Evolutionary conservation across 2,888 invertebrate species (phyloP), one percentile per base, ranked within the genome.

Genomic region (Brachycybe producta): DNA sequence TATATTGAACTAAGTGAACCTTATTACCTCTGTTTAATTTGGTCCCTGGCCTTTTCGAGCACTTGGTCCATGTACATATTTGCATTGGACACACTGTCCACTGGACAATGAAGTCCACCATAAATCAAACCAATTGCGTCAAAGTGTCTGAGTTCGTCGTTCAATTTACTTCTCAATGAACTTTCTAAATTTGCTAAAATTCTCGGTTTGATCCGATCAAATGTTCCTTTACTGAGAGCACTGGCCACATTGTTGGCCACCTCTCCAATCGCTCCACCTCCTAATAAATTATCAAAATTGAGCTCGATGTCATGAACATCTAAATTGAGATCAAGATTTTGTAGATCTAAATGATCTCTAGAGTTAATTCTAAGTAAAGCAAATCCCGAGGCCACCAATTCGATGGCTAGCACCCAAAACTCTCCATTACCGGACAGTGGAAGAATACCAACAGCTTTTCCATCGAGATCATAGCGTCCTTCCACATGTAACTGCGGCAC

Each of bases 361-460:
- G 44, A 36, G 19, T 32, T 30, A 41, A 42, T 42, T 26, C 36
- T 30, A 17, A 53, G 44, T 8, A 30, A 21, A 17, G 53, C 53
- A 24, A 27, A 24, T 1, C 53, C 53, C 13, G 53, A 44, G 17
- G 50, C 50, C 32, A 46, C 43, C 15, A 53, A 24, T 23, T 46
- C 36, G 19, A 23, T 19, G 21, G 53, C 53, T 11, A 26, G 2
- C 30, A 53, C 53, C 56, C 49, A 40, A 50, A 58, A 58, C 19
- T 50, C 39, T 28, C 59, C 59, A n/a, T 21, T n/a, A 17, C 59
- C 59, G 19, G 52, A 57, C 26, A 59, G 30, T 7, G 58, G 57
- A 5, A 59, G 36, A 43, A 56, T 35, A 13, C 54, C 56, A 7
- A 53, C 50, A 7, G 45, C 47, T 27, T 43, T 44, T 5, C 59